A percentile compares a stretch with the other conserved stretches of the same genome.
These are phyloP conservation scores for Drosophila algonquin DNA, from an alignment of 2,888 invertebrate species.

Conservation along the genomic window DNA sequence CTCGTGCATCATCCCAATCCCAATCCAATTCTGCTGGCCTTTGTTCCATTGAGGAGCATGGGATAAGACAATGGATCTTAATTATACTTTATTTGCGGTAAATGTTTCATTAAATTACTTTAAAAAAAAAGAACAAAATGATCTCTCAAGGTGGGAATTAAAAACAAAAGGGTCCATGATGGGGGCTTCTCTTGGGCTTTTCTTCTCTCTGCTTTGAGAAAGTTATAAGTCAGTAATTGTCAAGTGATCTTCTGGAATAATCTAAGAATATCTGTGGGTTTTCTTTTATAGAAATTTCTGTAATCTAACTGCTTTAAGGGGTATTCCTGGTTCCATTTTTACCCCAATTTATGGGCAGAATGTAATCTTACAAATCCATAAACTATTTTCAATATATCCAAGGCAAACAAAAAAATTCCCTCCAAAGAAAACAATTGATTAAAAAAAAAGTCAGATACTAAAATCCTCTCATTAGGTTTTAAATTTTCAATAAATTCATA, in stretches of 20 bases:
- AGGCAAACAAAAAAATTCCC: too few relatives aligned
- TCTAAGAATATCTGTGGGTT: too few relatives aligned
- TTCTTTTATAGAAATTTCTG: too few relatives aligned
- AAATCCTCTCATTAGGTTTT: too few relatives aligned
- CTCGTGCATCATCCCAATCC: slow-evolving; percentile 30
- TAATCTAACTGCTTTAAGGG: too few relatives aligned
- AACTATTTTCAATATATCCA: too few relatives aligned
- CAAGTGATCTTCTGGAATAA: not conserved
- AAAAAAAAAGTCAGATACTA: too few relatives aligned
- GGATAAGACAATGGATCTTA: slow-evolving; percentile 67
- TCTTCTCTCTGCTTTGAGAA: not conserved
- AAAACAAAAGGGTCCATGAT: not conserved
- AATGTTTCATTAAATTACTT: slow-evolving; percentile 36
- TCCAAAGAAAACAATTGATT: too few relatives aligned
- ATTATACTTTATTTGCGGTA: slow-evolving; percentile 56
- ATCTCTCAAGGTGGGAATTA: slow-evolving; percentile 12
- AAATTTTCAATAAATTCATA: too few relatives aligned
- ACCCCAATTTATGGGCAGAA: too few relatives aligned
- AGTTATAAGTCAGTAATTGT: not conserved
- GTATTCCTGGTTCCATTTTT: too few relatives aligned
- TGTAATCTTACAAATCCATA: too few relatives aligned
- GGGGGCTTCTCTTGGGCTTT: not conserved
- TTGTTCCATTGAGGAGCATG: not conserved
- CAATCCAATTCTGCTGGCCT: slow-evolving; percentile 61
- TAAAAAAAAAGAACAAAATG: slow-evolving; percentile 19